These are phyloP conservation scores for Eurytoma californica DNA, from an alignment of 2,888 invertebrate genomes.

Conservation along the genomic window DNA sequence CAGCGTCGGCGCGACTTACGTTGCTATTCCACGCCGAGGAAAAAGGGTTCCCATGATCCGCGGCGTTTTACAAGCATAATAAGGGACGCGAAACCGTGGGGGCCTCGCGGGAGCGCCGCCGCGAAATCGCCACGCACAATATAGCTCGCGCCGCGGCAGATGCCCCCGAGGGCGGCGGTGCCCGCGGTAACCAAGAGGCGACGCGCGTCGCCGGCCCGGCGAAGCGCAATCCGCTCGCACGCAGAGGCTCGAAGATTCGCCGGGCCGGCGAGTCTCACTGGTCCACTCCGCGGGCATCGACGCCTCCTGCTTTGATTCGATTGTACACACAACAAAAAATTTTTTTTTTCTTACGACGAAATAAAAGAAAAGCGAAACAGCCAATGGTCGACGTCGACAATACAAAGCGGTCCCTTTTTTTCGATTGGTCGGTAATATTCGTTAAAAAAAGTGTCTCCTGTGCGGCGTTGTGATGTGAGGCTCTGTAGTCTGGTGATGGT, in stretches of 20 bases:
- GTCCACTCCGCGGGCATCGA: not conserved
- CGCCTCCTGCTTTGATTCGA: not conserved
- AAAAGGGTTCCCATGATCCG: not conserved
- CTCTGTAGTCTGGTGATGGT: constrained; percentile 43
- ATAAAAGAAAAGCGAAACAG: not conserved
- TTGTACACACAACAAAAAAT: constrained; percentile 16
- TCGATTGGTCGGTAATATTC: constrained; percentile 13
- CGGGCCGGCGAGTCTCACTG: constrained; percentile 13
- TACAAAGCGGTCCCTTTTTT: constrained; percentile 14
- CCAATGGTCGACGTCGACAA: not conserved
- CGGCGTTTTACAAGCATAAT: not conserved
- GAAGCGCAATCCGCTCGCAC: constrained; percentile 1
- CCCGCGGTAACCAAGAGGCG: not conserved
- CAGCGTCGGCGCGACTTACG: not conserved
- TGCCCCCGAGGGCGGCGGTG: constrained; percentile 2
- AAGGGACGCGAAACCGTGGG: constrained; percentile 42
- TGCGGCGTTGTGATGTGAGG: constrained; percentile 25
- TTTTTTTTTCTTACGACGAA: not conserved
- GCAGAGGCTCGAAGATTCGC: not conserved
- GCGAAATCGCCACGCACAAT: constrained; percentile 38
- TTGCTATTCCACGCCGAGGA: not conserved
- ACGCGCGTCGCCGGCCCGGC: constrained; percentile 8
- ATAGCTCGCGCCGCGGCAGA: not conserved
- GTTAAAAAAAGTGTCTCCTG: too few species aligned
- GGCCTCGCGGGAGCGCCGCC: constrained; percentile 47